Conservation (phyloP, 2,113 vertebrate species). For the Oophaga pumilio region DNA sequence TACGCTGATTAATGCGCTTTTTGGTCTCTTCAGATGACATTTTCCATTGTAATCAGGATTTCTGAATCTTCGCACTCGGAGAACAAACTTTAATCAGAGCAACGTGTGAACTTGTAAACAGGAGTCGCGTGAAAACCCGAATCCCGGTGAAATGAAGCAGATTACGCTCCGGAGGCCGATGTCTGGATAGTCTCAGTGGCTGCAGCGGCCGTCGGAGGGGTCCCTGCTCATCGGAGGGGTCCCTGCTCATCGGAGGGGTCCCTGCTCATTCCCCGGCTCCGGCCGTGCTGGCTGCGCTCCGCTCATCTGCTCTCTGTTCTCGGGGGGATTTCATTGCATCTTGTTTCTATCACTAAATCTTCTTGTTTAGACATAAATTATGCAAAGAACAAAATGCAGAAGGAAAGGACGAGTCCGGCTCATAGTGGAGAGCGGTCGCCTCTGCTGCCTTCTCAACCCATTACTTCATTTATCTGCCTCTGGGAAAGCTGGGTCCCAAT, state of each 20-base stretch:
- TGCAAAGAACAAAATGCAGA: slow-evolving; percentile 17
- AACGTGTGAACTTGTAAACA: slow-evolving; percentile 34
- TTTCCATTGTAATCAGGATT: neutral
- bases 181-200: slow-evolving; percentile 13
- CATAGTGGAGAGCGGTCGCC: too few species aligned
- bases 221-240: too few species aligned
- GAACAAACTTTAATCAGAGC: slow-evolving; percentile 1
- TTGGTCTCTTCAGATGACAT: neutral
- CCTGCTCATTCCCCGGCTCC: neutral
- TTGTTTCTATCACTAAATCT: slow-evolving; percentile 27
- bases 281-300: neutral
- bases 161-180: neutral
- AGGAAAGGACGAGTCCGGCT: neutral
- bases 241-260: neutral
- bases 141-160: slow-evolving; percentile 6
- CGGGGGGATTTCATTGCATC: neutral
- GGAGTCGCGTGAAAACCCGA: neutral
- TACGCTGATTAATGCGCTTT: neutral
- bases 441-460: neutral
- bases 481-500: neutral
- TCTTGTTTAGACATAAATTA: slow-evolving; percentile 41
- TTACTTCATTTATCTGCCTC: neutral
- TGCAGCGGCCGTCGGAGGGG: slow-evolving; percentile 41
- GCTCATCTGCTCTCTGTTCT: slow-evolving; percentile 14
- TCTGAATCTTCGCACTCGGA: neutral